Evolutionary conservation across 2,113 vertebrate genomes (phyloP).

Genomic region (Poicephalus gulielmi): DNA sequence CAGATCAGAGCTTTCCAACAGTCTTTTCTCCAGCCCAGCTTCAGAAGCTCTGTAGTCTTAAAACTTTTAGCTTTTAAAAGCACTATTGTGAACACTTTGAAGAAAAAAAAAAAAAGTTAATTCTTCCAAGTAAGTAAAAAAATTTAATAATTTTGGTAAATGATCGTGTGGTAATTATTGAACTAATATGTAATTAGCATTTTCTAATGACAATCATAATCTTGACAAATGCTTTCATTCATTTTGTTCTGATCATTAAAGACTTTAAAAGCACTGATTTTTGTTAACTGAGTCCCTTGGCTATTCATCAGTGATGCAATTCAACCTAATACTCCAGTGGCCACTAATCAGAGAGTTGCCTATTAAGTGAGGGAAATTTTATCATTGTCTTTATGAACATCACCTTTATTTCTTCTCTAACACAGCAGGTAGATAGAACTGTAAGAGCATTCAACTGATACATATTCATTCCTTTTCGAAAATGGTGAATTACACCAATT

Average conservation of each 20-base stretch:
- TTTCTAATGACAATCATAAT: constrained; percentile 64
- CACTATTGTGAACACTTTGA: background rate
- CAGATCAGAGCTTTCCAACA: background rate
- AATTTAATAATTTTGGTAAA: constrained; percentile 57
- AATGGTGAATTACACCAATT: constrained; percentile 43
- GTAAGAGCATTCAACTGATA: constrained; percentile 38
- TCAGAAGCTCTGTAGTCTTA: background rate
- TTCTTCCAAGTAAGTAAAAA: constrained; percentile 42
- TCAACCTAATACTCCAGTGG: constrained; percentile 74
- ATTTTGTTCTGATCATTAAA: constrained; percentile 63
- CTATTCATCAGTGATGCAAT: constrained; percentile 79
- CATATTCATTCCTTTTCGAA: constrained; percentile 35
- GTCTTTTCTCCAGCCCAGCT: background rate
- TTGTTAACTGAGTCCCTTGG: constrained; percentile 81
- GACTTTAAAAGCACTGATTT: constrained; percentile 68
- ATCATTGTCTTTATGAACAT: constrained; percentile 69
- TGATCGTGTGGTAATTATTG: constrained; percentile 57
- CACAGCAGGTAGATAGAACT: constrained; percentile 13
- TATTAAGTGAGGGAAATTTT: constrained; percentile 72
- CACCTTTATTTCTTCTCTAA: constrained; percentile 72
- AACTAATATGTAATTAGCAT: constrained; percentile 70
- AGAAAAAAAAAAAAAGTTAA: background rate
- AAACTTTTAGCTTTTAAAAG: background rate
- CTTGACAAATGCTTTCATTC: constrained; percentile 64
- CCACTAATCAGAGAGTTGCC: constrained; percentile 75